These are phyloP conservation scores for Halocynthia roretzi DNA, from an alignment of 23 tunicate species.

Conservation along the genomic window DNA sequence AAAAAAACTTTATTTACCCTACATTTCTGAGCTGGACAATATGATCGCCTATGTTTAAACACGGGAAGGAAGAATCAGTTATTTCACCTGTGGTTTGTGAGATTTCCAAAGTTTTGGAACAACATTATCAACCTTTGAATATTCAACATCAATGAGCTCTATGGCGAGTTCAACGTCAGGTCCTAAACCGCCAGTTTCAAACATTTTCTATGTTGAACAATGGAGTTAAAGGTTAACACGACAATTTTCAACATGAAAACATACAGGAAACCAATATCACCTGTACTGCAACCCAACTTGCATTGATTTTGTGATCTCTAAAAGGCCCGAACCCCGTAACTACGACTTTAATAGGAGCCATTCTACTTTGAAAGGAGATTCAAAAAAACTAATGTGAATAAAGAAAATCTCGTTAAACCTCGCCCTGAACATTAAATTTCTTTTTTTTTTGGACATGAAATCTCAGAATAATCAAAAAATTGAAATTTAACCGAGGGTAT, in stretches of 20 bases:
- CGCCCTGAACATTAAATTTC: too few species aligned
- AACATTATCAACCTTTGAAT: conserved; percentile 54
- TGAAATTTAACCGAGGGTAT: too few species aligned
- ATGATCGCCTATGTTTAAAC: too few species aligned
- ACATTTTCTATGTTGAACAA: conserved; percentile 36
- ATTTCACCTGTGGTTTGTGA: conserved; percentile 54
- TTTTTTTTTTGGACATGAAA: too few species aligned
- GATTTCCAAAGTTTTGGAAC: conserved; percentile 59
- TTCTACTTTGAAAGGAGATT: background rate
- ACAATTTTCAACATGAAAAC: too few species aligned
- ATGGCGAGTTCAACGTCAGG: conserved; percentile 35
- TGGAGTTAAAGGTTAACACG: background rate
- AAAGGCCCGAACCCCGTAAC: conserved; percentile 81
- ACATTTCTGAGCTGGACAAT: too few species aligned
- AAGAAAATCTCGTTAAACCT: too few species aligned
- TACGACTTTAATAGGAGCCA: conserved; percentile 55
- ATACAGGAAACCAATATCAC: conserved; percentile 6
- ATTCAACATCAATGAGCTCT: conserved; percentile 60
- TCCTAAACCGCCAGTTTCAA: conserved; percentile 28
- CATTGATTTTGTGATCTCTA: conserved; percentile 59
- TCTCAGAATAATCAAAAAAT: too few species aligned
- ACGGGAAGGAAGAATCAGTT: background rate
- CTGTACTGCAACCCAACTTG: conserved; percentile 87
- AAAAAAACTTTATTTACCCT: too few species aligned
- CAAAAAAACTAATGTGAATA: too few species aligned